A percentile compares a stretch with the other conserved stretches of the same genome.
Evolutionary conservation across 2,113 vertebrate genomes (phyloP).

Genomic region (Etia nguti): DNA sequence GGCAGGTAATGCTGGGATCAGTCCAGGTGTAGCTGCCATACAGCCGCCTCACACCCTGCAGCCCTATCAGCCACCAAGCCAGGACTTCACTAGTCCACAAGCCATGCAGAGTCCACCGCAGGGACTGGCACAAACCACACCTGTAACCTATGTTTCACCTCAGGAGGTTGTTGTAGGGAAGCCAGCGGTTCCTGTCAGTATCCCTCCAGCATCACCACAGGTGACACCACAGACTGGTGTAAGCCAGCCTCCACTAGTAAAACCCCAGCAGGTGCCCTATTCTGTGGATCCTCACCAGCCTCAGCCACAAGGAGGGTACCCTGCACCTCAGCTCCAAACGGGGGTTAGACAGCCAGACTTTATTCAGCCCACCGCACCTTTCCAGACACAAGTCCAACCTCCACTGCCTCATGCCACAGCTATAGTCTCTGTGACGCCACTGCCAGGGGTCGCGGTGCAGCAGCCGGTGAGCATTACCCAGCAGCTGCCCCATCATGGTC

Average conservation of each 20-base stretch:
- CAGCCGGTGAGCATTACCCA: constrained; percentile 6
- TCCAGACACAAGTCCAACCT: constrained; percentile 66
- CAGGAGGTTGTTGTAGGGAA: constrained; percentile 53
- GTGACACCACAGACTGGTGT: not conserved
- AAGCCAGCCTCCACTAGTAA: not conserved
- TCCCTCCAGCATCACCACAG: constrained; percentile 6
- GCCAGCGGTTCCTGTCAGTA: not conserved
- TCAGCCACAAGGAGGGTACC: constrained; percentile 26
- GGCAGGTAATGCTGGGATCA: constrained; percentile 21
- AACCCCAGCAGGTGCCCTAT: constrained; percentile 48
- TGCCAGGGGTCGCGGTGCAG: not conserved
- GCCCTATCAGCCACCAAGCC: constrained; percentile 45
- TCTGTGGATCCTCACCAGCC: constrained; percentile 31
- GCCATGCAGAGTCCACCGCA: constrained; percentile 56
- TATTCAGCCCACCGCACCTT: constrained; percentile 68
- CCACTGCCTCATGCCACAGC: constrained; percentile 14
- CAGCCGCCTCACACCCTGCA: constrained; percentile 51
- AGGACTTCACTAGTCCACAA: constrained; percentile 58
- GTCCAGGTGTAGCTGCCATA: not conserved
- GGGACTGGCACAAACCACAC: constrained; percentile 6
- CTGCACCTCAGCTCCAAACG: constrained; percentile 31
- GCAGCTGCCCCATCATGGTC: constrained; percentile 34
- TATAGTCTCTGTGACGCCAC: constrained; percentile 13
- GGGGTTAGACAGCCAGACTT: constrained; percentile 62
- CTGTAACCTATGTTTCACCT: constrained; percentile 39